Evolutionary conservation across 2,797 vertebrate species (phyloP).

Genomic region (Leontocebus nigricollis): DNA sequence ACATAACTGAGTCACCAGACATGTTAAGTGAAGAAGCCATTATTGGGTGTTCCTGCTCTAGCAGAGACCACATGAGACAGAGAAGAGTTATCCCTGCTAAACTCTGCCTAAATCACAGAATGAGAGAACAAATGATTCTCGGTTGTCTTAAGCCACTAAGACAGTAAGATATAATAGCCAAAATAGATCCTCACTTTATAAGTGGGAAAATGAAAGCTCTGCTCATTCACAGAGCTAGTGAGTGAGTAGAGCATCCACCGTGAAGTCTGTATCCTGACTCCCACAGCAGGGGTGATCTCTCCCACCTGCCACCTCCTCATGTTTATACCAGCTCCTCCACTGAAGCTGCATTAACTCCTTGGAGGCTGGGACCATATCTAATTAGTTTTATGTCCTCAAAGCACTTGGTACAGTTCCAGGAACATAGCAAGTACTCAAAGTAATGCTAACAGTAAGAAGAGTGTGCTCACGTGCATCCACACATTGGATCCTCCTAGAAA

Average conservation of each 20-base stretch:
- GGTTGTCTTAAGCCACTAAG: neutral
- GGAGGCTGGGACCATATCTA: neutral
- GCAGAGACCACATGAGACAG: neutral
- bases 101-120: neutral
- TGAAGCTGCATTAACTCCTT: neutral
- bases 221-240: too few species aligned
- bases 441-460: neutral
- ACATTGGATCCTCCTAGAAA: neutral
- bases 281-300: neutral
- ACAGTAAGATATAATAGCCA: neutral
- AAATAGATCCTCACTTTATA: neutral
- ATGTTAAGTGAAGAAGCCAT: neutral
- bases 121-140: neutral
- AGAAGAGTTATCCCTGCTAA: neutral
- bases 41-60: neutral
- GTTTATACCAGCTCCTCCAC: neutral
- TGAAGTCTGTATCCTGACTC: neutral
- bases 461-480: neutral
- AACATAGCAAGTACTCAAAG: neutral
- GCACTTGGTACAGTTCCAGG: neutral
- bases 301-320: neutral
- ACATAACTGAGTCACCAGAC: neutral
- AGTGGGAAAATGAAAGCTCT: neutral
- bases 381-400: neutral
- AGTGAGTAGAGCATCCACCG: neutral